Evolutionary conservation across 92 coral and sea anemone genomes (phyloP), one percentile per base, ranked within the genome.

Genomic region (Isaurus tuberculatus): DNA sequence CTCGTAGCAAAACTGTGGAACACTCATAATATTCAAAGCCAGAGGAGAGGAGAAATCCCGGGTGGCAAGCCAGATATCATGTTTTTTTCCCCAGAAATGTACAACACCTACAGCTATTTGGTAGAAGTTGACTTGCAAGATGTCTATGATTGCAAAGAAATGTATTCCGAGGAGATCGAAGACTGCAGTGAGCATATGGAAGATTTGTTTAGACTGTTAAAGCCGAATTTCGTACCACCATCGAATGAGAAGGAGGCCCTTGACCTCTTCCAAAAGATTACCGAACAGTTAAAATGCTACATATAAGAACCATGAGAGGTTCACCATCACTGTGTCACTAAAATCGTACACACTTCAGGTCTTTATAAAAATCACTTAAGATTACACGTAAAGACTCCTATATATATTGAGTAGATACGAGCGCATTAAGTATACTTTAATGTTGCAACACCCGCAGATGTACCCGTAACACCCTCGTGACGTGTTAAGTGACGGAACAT

Each of bases 41-140:
- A 65, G 73, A 37, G 42, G 22, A 58, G 75, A 80, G 60, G 46
- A 40, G 85, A 80, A 40, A 30, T 80, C 19, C 44, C 67, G 25
- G 58, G 74, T 44, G 85, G 85, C 37, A 80, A 80, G 57, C 85
- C 75, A 33, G 85, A 80, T 80, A 75, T 80, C 43, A 69, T 80
- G 71, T 80, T 65, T 80, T 80, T 80, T 73, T 65, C 73, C 75
- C 75, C 65, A 25, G 85, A 66, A 73, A 57, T 80, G 40, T 40
- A 65, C 73, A 40, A 48, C 43, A 65, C 71, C 42, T 40, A 73
- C 46, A 37, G 43, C 65, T 80, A 63, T 53, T 58, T 80, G 49
- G 37, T 80, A 57, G 55, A 65, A 31, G 85, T 63, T 28, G 64
- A 80, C 57, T 33, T 34, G 32, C 75, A 80, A 43, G 85, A 80